Base-by-base conservation (phyloP, 2,888 invertebrate genomes). In the Cheilosia variabilis region DNA sequence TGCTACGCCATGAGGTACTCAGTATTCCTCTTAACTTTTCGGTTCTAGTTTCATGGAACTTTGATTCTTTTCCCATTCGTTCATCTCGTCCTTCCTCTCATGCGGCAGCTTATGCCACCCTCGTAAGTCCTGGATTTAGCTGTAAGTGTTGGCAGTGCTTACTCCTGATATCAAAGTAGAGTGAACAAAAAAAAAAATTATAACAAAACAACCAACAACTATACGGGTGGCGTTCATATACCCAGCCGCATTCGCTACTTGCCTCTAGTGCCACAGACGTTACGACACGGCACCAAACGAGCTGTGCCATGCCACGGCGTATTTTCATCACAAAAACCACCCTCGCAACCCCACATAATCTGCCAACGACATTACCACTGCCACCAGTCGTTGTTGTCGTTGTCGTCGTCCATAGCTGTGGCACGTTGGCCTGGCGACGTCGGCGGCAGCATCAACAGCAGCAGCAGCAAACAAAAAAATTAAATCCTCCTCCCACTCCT, bases 231-330 rank as follows among this genome's bases (percentile, higher is more conserved):
- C 63, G 78, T 53, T 63, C 68, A 66, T 66, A 82, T 34, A 53
- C 47, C 69, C 52, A 62, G 78, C 76, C 86, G 81, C 76, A 86
- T 86, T 81, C 86, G 72, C 86, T 86, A 86, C 86, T 86, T 86
- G 81, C 86, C 81, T 75, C 86, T 17, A 76, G 71, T 76, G 86
- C 72, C 86, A 77, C 81, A 81, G 86, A 86, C 80, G 86, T 81
- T 80, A 86, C 84, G 75, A 84, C 84, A 84, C 84, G 80, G 84
- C 66, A 81, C 81, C 77, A 81, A 88, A 86, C 79, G 87, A 87
- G 87, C 84, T 87, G 87, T 87, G 87, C 81, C 87, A 87, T 87
- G 87, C 87, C 83, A 84, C 72, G 81, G 78, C 81, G 87, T 87
- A 87, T 87, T 87, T 84, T 77, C 87, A 81, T 83, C 78, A 84